Percentiles rank a stretch among this genome's conserved stretches.
Conservation (phyloP, 2,113 vertebrate species). For the Sterrhoptilus dennistouni region DNA sequence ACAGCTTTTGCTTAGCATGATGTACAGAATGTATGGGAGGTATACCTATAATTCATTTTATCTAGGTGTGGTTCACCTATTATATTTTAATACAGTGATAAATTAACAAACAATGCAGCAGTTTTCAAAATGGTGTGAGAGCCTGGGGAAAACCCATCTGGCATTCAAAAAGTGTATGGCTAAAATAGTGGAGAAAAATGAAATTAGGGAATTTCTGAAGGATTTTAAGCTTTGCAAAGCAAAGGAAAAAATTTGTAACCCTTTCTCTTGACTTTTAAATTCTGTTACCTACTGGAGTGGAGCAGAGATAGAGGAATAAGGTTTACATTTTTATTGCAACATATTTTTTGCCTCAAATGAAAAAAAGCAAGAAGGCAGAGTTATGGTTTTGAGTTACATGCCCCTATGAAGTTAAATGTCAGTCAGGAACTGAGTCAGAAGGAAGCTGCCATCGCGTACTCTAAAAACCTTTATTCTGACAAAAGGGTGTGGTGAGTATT, state of each 20-base stretch:
- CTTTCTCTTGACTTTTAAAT: neutral
- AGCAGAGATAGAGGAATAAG: neutral
- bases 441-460: rapidly evolving
- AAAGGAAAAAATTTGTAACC: constrained; percentile 10
- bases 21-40: constrained; percentile 65
- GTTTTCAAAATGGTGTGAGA: constrained; percentile 65
- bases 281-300: neutral
- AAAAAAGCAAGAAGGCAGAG: neutral
- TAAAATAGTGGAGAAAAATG: constrained; percentile 38
- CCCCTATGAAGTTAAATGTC: neutral
- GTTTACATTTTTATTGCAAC: neutral
- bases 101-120: constrained; percentile 74
- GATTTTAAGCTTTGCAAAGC: constrained; percentile 37
- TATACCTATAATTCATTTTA: constrained; percentile 71
- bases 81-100: constrained; percentile 71
- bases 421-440: neutral
- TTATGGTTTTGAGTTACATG: neutral
- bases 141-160: constrained; percentile 73
- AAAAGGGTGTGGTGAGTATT: neutral
- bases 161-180: constrained; percentile 19
- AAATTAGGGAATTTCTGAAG: constrained; percentile 53
- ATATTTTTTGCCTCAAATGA: neutral
- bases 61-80: constrained; percentile 64
- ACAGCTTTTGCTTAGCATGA: constrained; percentile 78
- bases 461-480: neutral